phyloP scores from a whole-genome alignment of 2,797 vertebrate genomes.

The Ciconia nigra region DNA sequence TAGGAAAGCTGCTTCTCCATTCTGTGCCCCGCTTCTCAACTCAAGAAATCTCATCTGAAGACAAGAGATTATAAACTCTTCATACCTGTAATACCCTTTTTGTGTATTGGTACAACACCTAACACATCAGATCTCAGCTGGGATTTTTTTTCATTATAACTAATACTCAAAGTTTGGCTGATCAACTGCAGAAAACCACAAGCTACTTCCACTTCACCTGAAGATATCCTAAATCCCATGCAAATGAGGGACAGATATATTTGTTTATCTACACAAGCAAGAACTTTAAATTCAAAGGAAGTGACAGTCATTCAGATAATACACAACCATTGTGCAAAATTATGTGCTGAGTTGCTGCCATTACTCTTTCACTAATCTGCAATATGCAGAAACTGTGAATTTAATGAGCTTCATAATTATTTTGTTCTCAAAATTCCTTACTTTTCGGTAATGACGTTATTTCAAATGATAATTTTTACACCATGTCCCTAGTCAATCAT shows the following conservation, averaged over 20 bases:
- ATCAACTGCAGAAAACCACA: not conserved
- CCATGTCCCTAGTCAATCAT: slow-evolving; percentile 1
- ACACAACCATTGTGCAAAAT: slow-evolving; percentile 25
- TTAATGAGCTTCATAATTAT: slow-evolving; percentile 53
- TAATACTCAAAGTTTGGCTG: not conserved
- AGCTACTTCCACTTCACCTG: not conserved
- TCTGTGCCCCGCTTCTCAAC: not conserved
- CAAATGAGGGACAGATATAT: slow-evolving; percentile 26
- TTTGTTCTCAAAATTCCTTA: slow-evolving; percentile 30
- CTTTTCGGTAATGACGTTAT: slow-evolving; percentile 40
- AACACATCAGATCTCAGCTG: not conserved
- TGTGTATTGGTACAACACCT: not conserved
- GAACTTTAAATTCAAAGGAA: slow-evolving; percentile 26
- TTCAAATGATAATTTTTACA: slow-evolving; percentile 27
- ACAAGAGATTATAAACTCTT: not conserved
- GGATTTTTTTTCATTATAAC: not conserved
- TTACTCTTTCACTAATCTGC: slow-evolving; percentile 59
- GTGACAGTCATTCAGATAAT: slow-evolving; percentile 40
- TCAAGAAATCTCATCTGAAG: not conserved
- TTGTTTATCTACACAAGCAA: slow-evolving; percentile 35
- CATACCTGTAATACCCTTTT: not conserved
- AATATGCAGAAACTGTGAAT: slow-evolving; percentile 27
- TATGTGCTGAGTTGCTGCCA: slow-evolving; percentile 19
- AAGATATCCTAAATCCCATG: not conserved
- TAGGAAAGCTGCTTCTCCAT: not conserved